Conservation (phyloP, 2,113 vertebrate species). For the Gambusia holbrooki region DNA sequence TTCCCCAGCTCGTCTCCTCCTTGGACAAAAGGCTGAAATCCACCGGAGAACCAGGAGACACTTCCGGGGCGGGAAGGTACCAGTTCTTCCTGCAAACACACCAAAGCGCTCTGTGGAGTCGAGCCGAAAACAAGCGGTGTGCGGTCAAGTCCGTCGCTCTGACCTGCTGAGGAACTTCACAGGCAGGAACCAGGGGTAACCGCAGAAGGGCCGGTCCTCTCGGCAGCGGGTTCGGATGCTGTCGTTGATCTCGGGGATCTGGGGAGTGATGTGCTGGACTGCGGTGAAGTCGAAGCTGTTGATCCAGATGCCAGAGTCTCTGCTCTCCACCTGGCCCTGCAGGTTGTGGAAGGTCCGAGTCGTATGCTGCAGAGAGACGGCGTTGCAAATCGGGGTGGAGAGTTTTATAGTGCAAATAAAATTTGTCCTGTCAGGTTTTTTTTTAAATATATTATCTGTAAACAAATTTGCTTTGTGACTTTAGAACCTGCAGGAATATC, state of each 20-base stretch:
- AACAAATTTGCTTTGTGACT: slow-evolving; percentile 16
- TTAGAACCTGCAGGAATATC: slow-evolving; percentile 90
- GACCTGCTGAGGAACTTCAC: slow-evolving; percentile 93
- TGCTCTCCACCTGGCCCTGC: slow-evolving; percentile 85
- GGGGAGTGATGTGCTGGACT: slow-evolving; percentile 88
- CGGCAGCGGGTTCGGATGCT: slow-evolving; percentile 84
- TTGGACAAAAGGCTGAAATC: slow-evolving; percentile 87
- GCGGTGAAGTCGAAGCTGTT: slow-evolving; percentile 95
- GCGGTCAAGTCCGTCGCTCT: slow-evolving; percentile 34
- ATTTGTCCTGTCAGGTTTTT: not conserved
- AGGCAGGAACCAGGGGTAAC: slow-evolving; percentile 95
- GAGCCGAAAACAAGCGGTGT: not conserved
- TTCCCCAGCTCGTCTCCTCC: slow-evolving; percentile 84
- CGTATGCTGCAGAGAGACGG: slow-evolving; percentile 80
- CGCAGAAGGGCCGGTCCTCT: slow-evolving; percentile 88
- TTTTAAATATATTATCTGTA: not conserved
- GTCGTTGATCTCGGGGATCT: slow-evolving; percentile 92
- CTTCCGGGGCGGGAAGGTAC: slow-evolving; percentile 90
- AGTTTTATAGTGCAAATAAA: not conserved
- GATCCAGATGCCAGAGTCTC: slow-evolving; percentile 95
- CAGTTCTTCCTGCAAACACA: slow-evolving; percentile 89
- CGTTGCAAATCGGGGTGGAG: not conserved
- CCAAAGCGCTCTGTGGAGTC: not conserved
- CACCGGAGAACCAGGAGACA: slow-evolving; percentile 82
- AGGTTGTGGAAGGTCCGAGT: slow-evolving; percentile 88